Base-by-base conservation (phyloP, 2,888 invertebrate genomes). In the Pantelozetes paolii region DNA sequence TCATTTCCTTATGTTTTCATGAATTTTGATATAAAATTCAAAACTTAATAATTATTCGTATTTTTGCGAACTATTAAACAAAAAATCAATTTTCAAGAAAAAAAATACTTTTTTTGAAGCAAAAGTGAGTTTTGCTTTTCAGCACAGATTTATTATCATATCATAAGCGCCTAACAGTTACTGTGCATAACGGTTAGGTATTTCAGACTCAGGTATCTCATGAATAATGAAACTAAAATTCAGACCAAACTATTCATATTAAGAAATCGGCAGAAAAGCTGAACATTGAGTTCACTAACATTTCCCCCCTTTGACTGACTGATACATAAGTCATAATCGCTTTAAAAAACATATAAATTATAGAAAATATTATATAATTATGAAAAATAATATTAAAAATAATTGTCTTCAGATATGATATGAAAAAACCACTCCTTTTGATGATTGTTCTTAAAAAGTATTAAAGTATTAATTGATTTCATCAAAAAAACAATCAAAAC, bases 261-360 rank as follows among this genome's bases (percentile, higher is more conserved):
- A 57, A 28, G 3, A 2, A 18, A 57, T 57, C 30, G 57, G 30
- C 57, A 23, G 57, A 28, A 28, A 57, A 57, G 11, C 13, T 23
- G 15, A 57, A 57, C 57, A 57, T 57, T 57, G 28, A 57, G 57
- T 57, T 57, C 57, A 57, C 28, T 57, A 13, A 23, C 57, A 57
- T 57, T 30, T 30, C 28, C 9, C 28, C 9, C 26, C 15, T 13
- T 18, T 45, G 45, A 45, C 6, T 15, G 18, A 11, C 11, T 45
- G 11, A 13, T 45, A 15, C 15, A 15, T 45, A 15, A 15, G 18
- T 45, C 15, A 45, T 45, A 15, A 45, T 11, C 6, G 15, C 2
- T 36, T 8, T 9, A 36, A 36, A 36, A 9, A 36, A 8, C 36
- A 36, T 9, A 36, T 36, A 36, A 20, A 54, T 54, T 54, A 23